Evolutionary conservation across 2,113 vertebrate genomes (phyloP), one percentile per base, ranked within the genome.

Genomic region (Peromyscus californicus): DNA sequence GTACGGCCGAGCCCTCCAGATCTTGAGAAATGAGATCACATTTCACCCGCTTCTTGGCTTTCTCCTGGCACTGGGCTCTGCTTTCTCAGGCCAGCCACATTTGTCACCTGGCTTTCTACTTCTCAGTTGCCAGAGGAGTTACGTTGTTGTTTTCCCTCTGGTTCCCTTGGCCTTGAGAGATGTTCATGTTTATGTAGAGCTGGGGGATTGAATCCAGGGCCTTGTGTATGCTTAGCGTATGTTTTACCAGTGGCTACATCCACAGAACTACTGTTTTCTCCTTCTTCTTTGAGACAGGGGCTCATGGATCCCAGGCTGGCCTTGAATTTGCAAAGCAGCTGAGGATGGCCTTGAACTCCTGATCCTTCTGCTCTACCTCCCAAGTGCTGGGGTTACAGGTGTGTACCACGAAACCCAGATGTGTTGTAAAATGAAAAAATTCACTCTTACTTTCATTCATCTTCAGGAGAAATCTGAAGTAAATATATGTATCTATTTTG

Each of bases 401-500:
- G 16, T 85, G 15, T n/a, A 65, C 13, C 59, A 85, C 13, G 26
- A 85, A 61, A 39, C 8, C 22, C 48, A 72, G 65, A 0, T 39
- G 16, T 51, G 10, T 72, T 88, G 36, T 89, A n/a, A 79, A 29
- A 95, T 24, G 8, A 48, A 13, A 19, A 76, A 33, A 51, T 72
- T 33, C 67, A 26, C 29, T 51, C 11, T 78, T 84, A 26, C 36
- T 95, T 95, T 72, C 59, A 33, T 92, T 57, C 80, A 19, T 79
- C 80, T 95, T 93, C 76, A 83, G 74, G 65, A 88, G 17, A 67
- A 39, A 95, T 24, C 45, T 65, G 67, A 95, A 29, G 36, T 70
- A 78, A 80, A 92, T 48, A 31, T 19, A 45, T 13, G 16, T 67
- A 65, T 69, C 33, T 36, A 82, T 59, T 59, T 82, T 59, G 36